Evolutionary conservation across 1,140 invertebrate species (phyloP), one percentile per base, ranked within the genome.

Genomic region (Cyclina sinensis): DNA sequence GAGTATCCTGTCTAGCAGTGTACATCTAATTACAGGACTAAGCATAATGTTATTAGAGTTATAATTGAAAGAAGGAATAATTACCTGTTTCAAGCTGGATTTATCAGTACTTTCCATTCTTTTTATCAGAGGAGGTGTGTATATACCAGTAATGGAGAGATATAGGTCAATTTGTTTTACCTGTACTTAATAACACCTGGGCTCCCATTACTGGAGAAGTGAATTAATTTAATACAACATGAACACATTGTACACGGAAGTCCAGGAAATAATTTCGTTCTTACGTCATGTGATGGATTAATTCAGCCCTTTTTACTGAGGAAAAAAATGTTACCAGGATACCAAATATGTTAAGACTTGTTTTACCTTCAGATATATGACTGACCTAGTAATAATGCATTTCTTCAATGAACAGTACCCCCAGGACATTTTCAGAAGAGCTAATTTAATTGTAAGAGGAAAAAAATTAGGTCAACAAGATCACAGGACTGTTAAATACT

Each of bases 171-270:
- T 4, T 65, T 65, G 62, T 65, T 32, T 65, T 65, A 65, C 62
- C 32, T 65, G 62, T 30, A 65, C 62, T 65, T 65, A 65, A 35
- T 65, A 32, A 65, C 62, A 65, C 62, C 24, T 65, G 62, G 62
- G 7, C 32, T 7, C 32, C 2, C 1, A 65, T 59, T 65, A 30
- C 4, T 32, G 18, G 32, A 65, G 30, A 7, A 65, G 30, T 7
- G 62, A 27, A 65, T 65, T 65, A 57, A 5, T 57, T 16, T 18
- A 57, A 21, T 57, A 57, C n/a, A 57, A 4, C 51, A 57, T 57
- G 51, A 11, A 21, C 3, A 57, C 21, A 4, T 57, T 57, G 18
- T 57, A 65, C 62, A 65, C 3, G 62, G 62, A 65, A 65, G 62
- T 59, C 24, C 5, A 4, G 51, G 51, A 57, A 43, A 43, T 43